Evolutionary conservation across 1,140 invertebrate species (phyloP), one percentile per base, ranked within the genome.

Genomic region (Antheraea pernyi): DNA sequence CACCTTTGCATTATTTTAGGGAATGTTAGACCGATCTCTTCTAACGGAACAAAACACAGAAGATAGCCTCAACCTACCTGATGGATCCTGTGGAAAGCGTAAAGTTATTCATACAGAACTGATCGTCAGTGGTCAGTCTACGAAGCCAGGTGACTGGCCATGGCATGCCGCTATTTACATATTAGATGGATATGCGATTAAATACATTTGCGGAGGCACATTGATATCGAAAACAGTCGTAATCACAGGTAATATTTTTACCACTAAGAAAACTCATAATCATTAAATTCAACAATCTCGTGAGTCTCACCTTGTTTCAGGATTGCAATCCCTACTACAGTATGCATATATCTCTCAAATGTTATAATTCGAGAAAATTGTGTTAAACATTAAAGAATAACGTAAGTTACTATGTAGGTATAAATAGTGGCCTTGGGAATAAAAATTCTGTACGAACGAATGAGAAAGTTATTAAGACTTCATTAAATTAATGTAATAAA

Each of bases 141-240:
- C 85, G 0, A 82, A 79, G 10, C 94, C 46, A 53, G 96, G 96
- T 0, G 96, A 98, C 75, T 98, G 97, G 97, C 97, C 97, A 0
- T 98, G 97, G 97, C 95, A 97, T 79, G 95, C 94, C 4, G 95
- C 96, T 7, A 92, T 98, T 0, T 96, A 97, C 75, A 96, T 95
- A 77, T 94, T 96, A 75, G 95, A 96, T 37, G 94, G 95, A 5
- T 18, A 46, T 1, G 22, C 39, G 0, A 53, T 82, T 13, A 79
- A 70, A 22, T 91, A 91, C 36, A 80, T 78, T 11, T 91, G 86
- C 71, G 88, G 85, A 36, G 88, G 85, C 3, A 86, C 83, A 7
- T 72, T 91, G 58, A 53, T 89, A 6, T 83, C 79, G 0, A 82
- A 81, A 60, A 76, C 62, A 36, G 46, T 78, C 10, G 77, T 91